Evolutionary conservation across 2,113 vertebrate genomes (phyloP).

Genomic region (Toxostoma redivivum): DNA sequence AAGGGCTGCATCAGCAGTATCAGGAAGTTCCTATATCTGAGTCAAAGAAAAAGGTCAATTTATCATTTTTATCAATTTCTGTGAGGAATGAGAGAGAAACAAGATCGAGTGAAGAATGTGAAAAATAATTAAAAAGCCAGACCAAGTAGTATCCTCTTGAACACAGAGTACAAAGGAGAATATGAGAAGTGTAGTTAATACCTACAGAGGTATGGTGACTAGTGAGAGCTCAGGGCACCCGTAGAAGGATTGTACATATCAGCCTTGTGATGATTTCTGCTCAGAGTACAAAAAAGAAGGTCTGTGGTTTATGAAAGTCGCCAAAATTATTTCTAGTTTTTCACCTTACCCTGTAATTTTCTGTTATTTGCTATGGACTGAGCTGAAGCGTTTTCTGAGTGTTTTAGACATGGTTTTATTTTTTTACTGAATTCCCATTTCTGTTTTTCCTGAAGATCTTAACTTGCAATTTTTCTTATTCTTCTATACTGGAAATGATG

Average conservation of each 20-base stretch:
- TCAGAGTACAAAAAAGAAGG: not conserved
- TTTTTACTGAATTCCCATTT: not conserved
- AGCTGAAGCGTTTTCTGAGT: not conserved
- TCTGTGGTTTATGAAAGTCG: not conserved
- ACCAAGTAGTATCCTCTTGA: not conserved
- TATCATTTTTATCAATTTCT: not conserved
- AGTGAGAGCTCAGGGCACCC: not conserved
- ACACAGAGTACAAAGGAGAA: not conserved
- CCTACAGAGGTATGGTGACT: not conserved
- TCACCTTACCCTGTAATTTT: not conserved
- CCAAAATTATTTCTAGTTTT: not conserved
- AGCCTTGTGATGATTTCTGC: not conserved
- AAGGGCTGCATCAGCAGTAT: not conserved
- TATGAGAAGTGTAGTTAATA: not conserved
- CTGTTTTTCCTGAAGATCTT: not conserved
- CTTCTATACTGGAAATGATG: not conserved
- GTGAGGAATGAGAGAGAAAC: not conserved
- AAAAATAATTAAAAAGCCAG: not conserved
- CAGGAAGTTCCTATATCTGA: not conserved
- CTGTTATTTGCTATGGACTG: not conserved
- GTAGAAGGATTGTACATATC: not conserved
- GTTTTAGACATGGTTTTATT: not conserved
- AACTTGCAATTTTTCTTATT: not conserved
- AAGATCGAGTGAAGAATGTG: not conserved
- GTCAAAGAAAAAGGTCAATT: not conserved